phyloP scores from a whole-genome alignment of 2,888 invertebrate genomes.

The Heteropelma amictum region DNA sequence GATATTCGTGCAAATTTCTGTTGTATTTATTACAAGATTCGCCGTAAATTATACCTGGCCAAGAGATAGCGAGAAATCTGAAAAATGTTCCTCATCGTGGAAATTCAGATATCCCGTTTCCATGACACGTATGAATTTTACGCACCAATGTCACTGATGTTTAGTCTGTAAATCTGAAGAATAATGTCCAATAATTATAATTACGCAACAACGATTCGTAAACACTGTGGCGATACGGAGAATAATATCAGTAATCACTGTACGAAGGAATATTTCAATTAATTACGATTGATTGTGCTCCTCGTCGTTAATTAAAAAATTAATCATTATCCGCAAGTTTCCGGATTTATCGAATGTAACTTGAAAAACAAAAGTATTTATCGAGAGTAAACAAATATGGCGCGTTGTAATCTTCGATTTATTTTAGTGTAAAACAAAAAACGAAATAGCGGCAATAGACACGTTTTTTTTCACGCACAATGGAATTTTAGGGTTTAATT shows the following conservation, averaged over 20 bases:
- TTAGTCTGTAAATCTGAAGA: slow-evolving; percentile 7
- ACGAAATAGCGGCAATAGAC: no score
- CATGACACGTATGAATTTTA: slow-evolving; percentile 72
- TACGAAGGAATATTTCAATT: neutral
- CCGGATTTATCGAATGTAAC: no score
- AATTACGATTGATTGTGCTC: neutral
- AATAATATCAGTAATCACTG: neutral
- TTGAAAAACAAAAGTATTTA: no score
- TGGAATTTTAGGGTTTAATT: no score
- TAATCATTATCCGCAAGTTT: no score
- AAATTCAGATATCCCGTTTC: slow-evolving; percentile 79
- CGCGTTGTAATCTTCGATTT: no score
- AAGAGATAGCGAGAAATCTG: slow-evolving; percentile 71
- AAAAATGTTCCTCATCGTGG: slow-evolving; percentile 79
- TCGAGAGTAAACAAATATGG: no score
- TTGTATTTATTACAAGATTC: neutral
- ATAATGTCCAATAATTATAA: neutral
- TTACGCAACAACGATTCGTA: neutral
- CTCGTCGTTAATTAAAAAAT: no score
- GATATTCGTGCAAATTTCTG: neutral
- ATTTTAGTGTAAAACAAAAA: no score
- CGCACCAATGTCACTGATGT: slow-evolving; percentile 14
- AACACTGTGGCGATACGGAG: neutral
- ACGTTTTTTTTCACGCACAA: no score
- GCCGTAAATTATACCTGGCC: slow-evolving; percentile 66